These are phyloP conservation scores for Oncorhynchus kisutch DNA, from an alignment of 2,113 vertebrate species.

Conservation along the genomic window DNA sequence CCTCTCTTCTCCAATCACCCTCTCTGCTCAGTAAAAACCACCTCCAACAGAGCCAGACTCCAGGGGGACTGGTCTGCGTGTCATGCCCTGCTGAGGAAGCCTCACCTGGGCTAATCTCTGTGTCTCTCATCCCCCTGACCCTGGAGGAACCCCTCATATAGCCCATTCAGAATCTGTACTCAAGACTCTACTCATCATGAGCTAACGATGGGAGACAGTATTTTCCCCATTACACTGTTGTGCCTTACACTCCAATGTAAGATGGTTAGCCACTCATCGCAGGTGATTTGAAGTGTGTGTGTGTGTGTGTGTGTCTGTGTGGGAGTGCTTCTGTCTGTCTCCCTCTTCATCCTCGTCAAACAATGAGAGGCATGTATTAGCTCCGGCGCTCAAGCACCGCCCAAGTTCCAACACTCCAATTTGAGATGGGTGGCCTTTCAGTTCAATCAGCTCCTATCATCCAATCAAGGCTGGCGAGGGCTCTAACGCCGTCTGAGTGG, in stretches of 20 bases:
- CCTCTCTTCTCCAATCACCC: neutral
- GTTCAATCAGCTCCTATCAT: slow-evolving; percentile 61
- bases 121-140: slow-evolving; percentile 38
- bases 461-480: slow-evolving; percentile 56
- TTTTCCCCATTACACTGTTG: too few relatives aligned
- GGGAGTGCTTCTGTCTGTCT: slow-evolving; percentile 1
- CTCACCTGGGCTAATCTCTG: slow-evolving; percentile 43
- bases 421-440: slow-evolving; percentile 62
- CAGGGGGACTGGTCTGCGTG: slow-evolving; percentile 38
- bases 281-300: too few relatives aligned
- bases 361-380: slow-evolving; percentile 49
- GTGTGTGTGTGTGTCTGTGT: too few relatives aligned
- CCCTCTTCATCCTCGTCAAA: slow-evolving; percentile 40
- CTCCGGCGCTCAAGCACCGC: slow-evolving; percentile 34
- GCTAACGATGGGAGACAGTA: too few relatives aligned
- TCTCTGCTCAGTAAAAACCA: neutral
- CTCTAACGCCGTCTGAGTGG: slow-evolving; percentile 39
- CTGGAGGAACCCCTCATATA: slow-evolving; percentile 44
- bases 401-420: slow-evolving; percentile 54
- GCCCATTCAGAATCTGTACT: slow-evolving; percentile 12
- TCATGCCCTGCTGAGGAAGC: slow-evolving; percentile 37
- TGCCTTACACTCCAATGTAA: too few relatives aligned
- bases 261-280: too few relatives aligned
- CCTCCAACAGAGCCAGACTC: slow-evolving; percentile 47
- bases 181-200: too few relatives aligned